Base-by-base conservation (phyloP, 2,888 invertebrate genomes). In the Lepidochrysops patricia region DNA sequence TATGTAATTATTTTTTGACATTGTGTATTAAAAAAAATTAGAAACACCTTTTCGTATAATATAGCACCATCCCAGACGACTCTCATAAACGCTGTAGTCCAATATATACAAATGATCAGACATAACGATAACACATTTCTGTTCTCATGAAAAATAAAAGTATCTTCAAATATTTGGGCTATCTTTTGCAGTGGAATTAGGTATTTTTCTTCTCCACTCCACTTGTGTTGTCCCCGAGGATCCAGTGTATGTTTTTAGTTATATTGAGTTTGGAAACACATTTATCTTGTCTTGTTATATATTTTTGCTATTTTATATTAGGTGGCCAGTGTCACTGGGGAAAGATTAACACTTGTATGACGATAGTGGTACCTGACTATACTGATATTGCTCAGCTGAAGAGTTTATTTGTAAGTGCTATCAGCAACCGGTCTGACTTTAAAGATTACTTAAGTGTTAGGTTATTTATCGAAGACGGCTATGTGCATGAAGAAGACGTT, bases 251-350 rank as follows among this genome's bases (percentile, higher is more conserved):
- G 54, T 54, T 54, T 54, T 54, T 54, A 54, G 54, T 32, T 54
- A 54, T 54, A 54, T 54, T 54, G 54, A 54, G 54, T 54, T 54
- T 54, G 54, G 54, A 54, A 54, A 54, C 54, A 54, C 27, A 29
- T 54, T 54, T 19, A 54, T 54, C 32, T 54, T 54, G 32, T 54
- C 54, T 29, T 19, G 15, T 54, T 29, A 29, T 52, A 27, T 54
- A n/a, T 26, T 50, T 26, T 50, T 12, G 26, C 50, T 26, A 25
- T 50, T 50, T 50, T 50, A 50, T 50, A 26, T 50, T 50, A 50
- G 26, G 26, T 50, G 50, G 13, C 25, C 43, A 43, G 43, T 43
- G 43, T 43, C 43, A 23, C 43, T 43, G 9, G 43, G 43, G 43
- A 43, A 12, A 43, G 19, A 43, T 43, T 43, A 43, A 23, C 43